phyloP scores from a whole-genome alignment of 2,888 invertebrate genomes.

The Leucozona laternaria region DNA sequence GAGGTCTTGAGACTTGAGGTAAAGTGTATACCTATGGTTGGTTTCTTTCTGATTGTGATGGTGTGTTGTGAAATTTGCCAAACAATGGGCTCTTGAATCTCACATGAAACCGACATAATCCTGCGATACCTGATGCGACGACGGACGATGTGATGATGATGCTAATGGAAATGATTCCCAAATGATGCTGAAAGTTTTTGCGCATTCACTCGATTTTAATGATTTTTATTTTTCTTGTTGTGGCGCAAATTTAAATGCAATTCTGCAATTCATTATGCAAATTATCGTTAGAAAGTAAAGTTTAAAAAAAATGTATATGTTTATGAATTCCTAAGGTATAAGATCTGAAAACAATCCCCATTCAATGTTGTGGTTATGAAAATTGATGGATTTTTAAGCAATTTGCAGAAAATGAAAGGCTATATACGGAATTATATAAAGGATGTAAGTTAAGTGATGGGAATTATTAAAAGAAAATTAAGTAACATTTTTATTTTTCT shows the following conservation, averaged over 20 bases:
- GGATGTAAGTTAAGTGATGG: not conserved
- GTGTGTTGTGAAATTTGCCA: constrained; percentile 60
- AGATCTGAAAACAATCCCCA: not conserved
- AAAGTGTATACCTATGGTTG: not conserved
- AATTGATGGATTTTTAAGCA: constrained; percentile 1
- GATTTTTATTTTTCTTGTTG: not conserved
- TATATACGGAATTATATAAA: not conserved
- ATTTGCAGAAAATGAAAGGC: not conserved
- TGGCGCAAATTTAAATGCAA: constrained; percentile 35
- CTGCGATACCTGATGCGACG: too few species aligned
- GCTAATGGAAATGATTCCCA: constrained; percentile 42
- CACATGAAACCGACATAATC: not conserved
- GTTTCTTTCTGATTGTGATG: constrained; percentile 17
- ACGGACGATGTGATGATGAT: constrained; percentile 17
- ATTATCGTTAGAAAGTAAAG: constrained; percentile 70
- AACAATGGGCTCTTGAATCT: constrained; percentile 49
- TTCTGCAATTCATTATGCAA: constrained; percentile 71
- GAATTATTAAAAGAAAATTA: not conserved
- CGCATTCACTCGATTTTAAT: constrained; percentile 29
- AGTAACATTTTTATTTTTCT: not conserved
- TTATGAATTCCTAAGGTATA: not conserved
- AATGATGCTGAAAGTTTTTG: constrained; percentile 51
- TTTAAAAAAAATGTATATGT: not conserved
- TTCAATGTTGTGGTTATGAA: constrained; percentile 37
- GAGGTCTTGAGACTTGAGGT: constrained; percentile 44